Evolutionary conservation across 2,888 invertebrate species (phyloP), one percentile per base, ranked within the genome.

Genomic region (Teleogryllus oceanicus): DNA sequence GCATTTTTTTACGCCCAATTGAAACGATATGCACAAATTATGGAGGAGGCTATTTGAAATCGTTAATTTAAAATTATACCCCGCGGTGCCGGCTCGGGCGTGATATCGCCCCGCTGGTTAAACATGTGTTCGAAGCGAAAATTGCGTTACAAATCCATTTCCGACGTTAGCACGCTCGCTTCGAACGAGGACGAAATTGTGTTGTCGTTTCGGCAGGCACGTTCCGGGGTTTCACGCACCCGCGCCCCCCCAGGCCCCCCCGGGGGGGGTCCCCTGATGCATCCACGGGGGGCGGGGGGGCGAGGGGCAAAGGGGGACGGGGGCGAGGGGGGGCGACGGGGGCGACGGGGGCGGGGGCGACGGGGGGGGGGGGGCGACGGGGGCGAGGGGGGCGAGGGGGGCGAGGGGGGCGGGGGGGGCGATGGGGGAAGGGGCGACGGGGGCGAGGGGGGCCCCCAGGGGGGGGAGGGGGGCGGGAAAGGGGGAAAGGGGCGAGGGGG

Each of bases 21-120:
- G 62, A 62, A 62, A 62, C 62, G 62, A 62, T 62, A 62, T 62
- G 62, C 62, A 62, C 16, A n/a, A 62, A 62, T 62, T 62, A 62
- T 62, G 62, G 62, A 62, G 62, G n/a, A 62, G 62, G 62, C 62
- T 62, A 62, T 62, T 62, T 62, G 62, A 62, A 62, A 62, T 62
- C 62, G 62, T 62, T 62, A 62, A 62, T 62, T 62, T 62, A 62
- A 62, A 62, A 62, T 62, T 62, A n/a, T n/a, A 62, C 62, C 62
- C 62, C 62, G n/a, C 62, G 62, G 62, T n/a, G 62, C n/a, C 62
- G 62, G 62, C 62, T 13, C 62, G 62, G 62, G 62, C 62, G 62
- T 62, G 62, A 62, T 62, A 62, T 62, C 62, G 62, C 62, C 62
- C 62, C 62, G 62, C 13, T 62, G 62, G 62, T 62, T 62, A 62